Evolutionary conservation across 2,888 invertebrate species (phyloP), one percentile per base, ranked within the genome.

Genomic region (Pediacus dermestoides): DNA sequence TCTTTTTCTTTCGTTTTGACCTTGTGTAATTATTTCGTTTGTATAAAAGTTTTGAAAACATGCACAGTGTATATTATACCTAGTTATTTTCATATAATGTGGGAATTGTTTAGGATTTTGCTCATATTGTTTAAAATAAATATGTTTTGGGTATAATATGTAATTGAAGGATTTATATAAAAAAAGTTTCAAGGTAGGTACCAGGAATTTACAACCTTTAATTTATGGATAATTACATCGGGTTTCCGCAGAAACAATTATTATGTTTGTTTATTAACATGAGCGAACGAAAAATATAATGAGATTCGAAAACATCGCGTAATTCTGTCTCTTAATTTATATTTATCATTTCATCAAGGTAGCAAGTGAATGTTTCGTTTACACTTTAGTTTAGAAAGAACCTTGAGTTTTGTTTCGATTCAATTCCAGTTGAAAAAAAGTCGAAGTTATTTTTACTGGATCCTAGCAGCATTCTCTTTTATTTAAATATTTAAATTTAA

Each of bases 371-470:
- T 57, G 58, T 56, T 53, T 51, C 36, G 52, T 53, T 54, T 52
- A 52, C 44, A 55, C 54, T 56, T 58, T 54, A 54, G 50, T 56
- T 56, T 55, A 55, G 55, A 58, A 57, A 58, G 55, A 52, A 58
- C 58, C 58, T 58, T 58, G 58, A 57, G 46, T 39, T 42, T 36
- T 47, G 53, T 53, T 52, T 55, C 52, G 52, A 53, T 53, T 48
- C 47, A 52, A 53, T 53, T 54, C 51, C 46, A 46, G 42, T 45
- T 46, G 46, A 46, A 48, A 52, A 49, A 50, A 48, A 52, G 14
- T 28, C 28, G 4, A 43, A 26, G 38, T 46, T 51, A 54, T 54
- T 56, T 56, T 54, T 53, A 50, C 48, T 49, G 50, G 48, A 54
- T 55, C 50, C 49, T 48, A 49, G 47, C 48, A 49, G 50, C 56